Base-by-base conservation (phyloP, 2,888 invertebrate species). In the Acanthococcus lagerstroemiae region DNA sequence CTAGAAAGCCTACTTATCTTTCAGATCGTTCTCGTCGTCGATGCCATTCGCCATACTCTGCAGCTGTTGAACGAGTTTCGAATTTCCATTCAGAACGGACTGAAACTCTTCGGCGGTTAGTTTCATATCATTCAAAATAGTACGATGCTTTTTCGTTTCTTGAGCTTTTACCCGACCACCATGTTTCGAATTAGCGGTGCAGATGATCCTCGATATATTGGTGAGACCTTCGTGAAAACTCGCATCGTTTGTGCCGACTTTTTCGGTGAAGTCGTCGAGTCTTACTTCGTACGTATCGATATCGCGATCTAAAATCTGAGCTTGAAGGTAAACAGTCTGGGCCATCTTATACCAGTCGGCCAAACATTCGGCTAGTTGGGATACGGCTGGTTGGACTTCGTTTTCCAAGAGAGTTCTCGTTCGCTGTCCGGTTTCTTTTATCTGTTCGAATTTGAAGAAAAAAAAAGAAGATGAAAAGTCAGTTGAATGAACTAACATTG, bases 331-430 rank as follows among this genome's bases (percentile, higher is more conserved):
- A 57, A 89, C 87, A 0, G 91, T 90, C 77, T 90, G 90, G 4
- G 90, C 90, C 76, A 88, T 84, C 78, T 91, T 91, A 77, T 90
- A 91, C 90, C 90, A 90, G 77, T 90, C 90, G 4, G 88, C 88
- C 25, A 88, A 77, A 70, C 83, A 84, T 73, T 89, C 89, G 0
- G 89, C 88, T 66, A 89, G 80, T 70, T 87, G 86, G 15, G 83
- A 83, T 15, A 88, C 86, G 1, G 86, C 82, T 2, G 88, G 87
- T 72, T 81, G 81, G 6, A 88, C 88, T 73, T 86, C 85, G 66
- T 81, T 81, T 69, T 84, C 80, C 68, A 89, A 78, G 69, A 92
- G 77, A 12, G 81, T 78, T 72, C 87, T 84, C 68, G 87, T 79
- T 45, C 86, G 81, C 48, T 84, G 82, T 0, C 87, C 87, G 24